These are phyloP conservation scores for Athene cunicularia DNA, from an alignment of 2,113 vertebrate species.

Conservation along the genomic window DNA sequence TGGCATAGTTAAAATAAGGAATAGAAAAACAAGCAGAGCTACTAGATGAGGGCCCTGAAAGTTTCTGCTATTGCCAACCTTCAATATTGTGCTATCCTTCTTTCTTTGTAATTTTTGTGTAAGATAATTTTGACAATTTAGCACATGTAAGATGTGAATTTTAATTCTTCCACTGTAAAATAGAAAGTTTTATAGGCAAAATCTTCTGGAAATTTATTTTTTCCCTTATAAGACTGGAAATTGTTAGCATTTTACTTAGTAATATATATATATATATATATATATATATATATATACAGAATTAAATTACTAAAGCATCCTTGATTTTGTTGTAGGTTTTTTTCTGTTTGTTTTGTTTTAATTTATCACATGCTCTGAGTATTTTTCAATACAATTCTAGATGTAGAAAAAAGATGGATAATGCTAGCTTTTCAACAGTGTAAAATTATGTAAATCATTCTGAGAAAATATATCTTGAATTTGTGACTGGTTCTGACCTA, in stretches of 20 bases:
- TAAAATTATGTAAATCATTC: not conserved
- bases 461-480: not conserved
- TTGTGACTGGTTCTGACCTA: not conserved
- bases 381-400: not conserved
- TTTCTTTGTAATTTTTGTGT: not conserved
- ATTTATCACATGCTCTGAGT: not conserved
- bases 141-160: not conserved
- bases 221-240: rapidly evolving
- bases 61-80: not conserved
- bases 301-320: not conserved
- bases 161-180: not conserved
- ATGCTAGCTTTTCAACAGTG: not conserved
- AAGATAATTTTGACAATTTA: not conserved
- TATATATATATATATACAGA: too few relatives aligned
- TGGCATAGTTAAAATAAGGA: not conserved
- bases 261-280: not conserved
- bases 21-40: not conserved
- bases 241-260: not conserved
- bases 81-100: not conserved
- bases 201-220: not conserved
- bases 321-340: not conserved
- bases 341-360: not conserved
- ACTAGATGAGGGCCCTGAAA: not conserved
- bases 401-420: not conserved
- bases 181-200: not conserved